A percentile compares a stretch with the other conserved stretches of the same genome.
These are phyloP conservation scores for Thaumetopoea pityocampa DNA, from an alignment of 1,140 invertebrate genomes.

Conservation along the genomic window DNA sequence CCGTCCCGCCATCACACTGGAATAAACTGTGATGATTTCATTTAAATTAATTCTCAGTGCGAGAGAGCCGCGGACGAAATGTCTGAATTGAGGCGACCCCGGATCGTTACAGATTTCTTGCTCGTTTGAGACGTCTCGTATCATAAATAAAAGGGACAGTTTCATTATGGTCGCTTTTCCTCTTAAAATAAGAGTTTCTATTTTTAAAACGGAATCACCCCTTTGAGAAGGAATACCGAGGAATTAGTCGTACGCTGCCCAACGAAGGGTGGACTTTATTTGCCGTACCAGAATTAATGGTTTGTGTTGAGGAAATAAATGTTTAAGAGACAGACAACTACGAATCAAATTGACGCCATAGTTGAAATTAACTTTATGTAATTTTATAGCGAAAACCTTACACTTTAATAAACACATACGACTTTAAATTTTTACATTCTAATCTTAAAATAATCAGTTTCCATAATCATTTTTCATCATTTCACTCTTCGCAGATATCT, in stretches of 20 bases:
- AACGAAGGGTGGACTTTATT: slow-evolving; percentile 5
- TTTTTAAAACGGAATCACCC: slow-evolving; percentile 21
- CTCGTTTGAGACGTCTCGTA: slow-evolving; percentile 20
- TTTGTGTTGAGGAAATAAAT: not conserved
- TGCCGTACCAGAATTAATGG: slow-evolving; percentile 1
- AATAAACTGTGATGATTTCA: slow-evolving; percentile 66
- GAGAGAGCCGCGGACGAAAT: slow-evolving; percentile 29
- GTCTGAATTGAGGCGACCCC: slow-evolving; percentile 41
- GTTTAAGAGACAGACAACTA: not conserved
- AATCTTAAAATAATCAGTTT: too few species aligned
- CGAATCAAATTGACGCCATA: not conserved
- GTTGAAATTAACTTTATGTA: slow-evolving; percentile 4
- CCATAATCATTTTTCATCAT: too few species aligned
- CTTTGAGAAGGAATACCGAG: slow-evolving; percentile 10
- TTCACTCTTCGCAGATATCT: too few species aligned
- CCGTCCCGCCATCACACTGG: slow-evolving; percentile 46
- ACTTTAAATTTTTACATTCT: too few species aligned
- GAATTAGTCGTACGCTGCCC: slow-evolving; percentile 12
- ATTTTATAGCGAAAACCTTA: too few species aligned
- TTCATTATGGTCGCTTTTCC: slow-evolving; percentile 11
- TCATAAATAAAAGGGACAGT: slow-evolving; percentile 14
- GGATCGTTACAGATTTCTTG: slow-evolving; percentile 29
- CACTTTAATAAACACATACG: too few species aligned
- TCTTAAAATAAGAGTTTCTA: slow-evolving; percentile 11
- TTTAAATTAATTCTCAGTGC: slow-evolving; percentile 59